Conservation (phyloP, 2,888 invertebrate species). For the Myopa tessellatipennis region DNA sequence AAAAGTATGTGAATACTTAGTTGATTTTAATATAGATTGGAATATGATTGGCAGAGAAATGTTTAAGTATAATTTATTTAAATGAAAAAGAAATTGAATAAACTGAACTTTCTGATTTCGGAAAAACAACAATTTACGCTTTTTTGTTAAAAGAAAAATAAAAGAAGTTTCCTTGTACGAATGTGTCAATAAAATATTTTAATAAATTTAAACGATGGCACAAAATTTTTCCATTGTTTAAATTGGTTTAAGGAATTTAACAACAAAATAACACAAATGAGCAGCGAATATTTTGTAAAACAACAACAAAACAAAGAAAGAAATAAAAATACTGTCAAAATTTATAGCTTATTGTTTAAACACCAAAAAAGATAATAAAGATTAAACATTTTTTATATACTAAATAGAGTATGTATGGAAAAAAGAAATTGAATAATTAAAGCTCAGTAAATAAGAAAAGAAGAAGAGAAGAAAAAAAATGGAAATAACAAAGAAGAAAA, state of each 20-base stretch:
- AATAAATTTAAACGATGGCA: slow-evolving; percentile 29
- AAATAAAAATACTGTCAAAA: slow-evolving; percentile 1
- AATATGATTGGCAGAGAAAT: too few species aligned
- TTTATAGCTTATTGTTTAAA: background rate
- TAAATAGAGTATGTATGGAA: background rate
- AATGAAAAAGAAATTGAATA: too few species aligned
- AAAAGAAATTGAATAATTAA: background rate
- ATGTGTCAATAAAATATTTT: slow-evolving; percentile 32
- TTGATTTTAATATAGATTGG: too few species aligned
- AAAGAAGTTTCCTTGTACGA: background rate
- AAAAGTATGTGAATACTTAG: too few species aligned
- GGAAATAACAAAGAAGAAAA: background rate
- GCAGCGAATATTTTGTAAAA: background rate
- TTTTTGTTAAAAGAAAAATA: too few species aligned
- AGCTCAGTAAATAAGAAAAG: background rate
- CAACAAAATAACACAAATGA: slow-evolving; percentile 10
- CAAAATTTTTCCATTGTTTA: slow-evolving; percentile 3
- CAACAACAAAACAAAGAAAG: background rate
- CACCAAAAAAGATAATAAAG: background rate
- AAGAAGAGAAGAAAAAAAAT: too few species aligned
- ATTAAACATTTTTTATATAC: too few species aligned
- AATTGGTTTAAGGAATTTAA: background rate
- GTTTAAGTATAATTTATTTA: too few species aligned
- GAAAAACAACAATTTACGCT: too few species aligned
- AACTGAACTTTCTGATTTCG: too few species aligned